phyloP scores from a whole-genome alignment of 2,888 invertebrate genomes.

The Andrena hattorfiana region DNA sequence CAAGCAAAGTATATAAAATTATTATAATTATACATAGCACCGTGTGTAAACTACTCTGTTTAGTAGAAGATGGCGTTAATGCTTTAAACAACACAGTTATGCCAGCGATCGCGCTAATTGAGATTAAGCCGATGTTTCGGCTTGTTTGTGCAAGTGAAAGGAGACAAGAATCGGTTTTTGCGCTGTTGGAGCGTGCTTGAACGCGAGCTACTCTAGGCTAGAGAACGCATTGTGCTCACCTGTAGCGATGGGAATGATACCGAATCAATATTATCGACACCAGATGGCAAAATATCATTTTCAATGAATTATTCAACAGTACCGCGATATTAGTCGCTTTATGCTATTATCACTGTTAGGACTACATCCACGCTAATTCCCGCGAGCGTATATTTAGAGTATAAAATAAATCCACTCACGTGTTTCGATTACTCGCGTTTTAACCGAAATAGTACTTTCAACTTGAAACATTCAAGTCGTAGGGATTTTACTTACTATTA shows the following conservation, averaged over 20 bases:
- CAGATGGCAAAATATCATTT: not conserved
- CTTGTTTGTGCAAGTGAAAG: conserved; percentile 70
- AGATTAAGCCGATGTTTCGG: conserved; percentile 55
- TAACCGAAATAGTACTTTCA: no score
- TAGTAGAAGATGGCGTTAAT: not conserved
- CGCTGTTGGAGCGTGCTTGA: conserved; percentile 43
- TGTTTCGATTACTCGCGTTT: no score
- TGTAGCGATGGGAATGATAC: not conserved
- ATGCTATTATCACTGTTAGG: no score
- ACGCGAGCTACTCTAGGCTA: conserved; percentile 44
- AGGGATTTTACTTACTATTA: not conserved
- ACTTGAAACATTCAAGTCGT: not conserved
- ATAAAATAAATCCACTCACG: no score
- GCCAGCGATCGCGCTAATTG: conserved; percentile 19
- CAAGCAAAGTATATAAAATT: not conserved
- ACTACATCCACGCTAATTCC: no score
- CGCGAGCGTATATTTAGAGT: no score
- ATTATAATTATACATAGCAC: not conserved
- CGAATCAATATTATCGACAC: not conserved
- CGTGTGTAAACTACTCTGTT: not conserved
- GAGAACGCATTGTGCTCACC: conserved; percentile 40
- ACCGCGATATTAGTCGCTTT: no score
- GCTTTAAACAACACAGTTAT: conserved; percentile 23
- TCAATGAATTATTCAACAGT: not conserved
- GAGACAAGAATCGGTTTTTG: conserved; percentile 63